Base-by-base conservation (phyloP, 2,888 invertebrate genomes). In the Craniophora ligustri region DNA sequence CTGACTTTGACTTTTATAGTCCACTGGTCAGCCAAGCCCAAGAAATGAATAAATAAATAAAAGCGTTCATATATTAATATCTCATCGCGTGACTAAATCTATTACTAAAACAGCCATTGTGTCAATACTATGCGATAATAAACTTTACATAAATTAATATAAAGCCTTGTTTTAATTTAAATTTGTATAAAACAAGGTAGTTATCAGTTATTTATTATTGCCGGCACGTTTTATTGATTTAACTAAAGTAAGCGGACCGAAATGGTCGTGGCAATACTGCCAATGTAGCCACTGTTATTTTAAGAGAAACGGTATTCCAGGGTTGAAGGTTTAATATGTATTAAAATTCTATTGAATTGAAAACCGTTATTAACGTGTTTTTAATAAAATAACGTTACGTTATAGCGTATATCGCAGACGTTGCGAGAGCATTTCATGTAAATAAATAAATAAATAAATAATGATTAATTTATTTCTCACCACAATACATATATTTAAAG, bases 171-270 rank as follows among this genome's bases (percentile, higher is more conserved):
- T 55, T 51, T 26, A 4, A 26, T 18, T 8, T 6, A 14, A 45
- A 45, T n/a, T 32, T 13, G 21, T 26, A 16, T 35, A 11, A 31
- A 30, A 26, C 7, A 30, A 28, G 58, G 26, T 59, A 35, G 3
- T 39, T 30, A 7, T n/a, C 19, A 19, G 6, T 8, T 2, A 30
- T 61, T 51, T 26, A 6, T 14, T 13, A 59, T 34, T 35, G 54
- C 1, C 1, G 6, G 10, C 62, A 59, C 44, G 53, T 61, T 19
- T 11, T 26, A 3, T 35, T 41, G 14, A 28, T 61, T 39, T 51
- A 39, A 34, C 21, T 15, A 13, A 32, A 32, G 10, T 10, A 14
- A 15, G 4, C 13, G 21, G 32, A 28, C 26, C 14, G 15, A 2
- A 30, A 40, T 36, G 8, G 15, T n/a, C n/a, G n/a, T n/a, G n/a